Percentiles rank a stretch among this genome's conserved stretches.
phyloP scores from a whole-genome alignment of 2,797 vertebrate genomes.

The Pangasius krempfi region DNA sequence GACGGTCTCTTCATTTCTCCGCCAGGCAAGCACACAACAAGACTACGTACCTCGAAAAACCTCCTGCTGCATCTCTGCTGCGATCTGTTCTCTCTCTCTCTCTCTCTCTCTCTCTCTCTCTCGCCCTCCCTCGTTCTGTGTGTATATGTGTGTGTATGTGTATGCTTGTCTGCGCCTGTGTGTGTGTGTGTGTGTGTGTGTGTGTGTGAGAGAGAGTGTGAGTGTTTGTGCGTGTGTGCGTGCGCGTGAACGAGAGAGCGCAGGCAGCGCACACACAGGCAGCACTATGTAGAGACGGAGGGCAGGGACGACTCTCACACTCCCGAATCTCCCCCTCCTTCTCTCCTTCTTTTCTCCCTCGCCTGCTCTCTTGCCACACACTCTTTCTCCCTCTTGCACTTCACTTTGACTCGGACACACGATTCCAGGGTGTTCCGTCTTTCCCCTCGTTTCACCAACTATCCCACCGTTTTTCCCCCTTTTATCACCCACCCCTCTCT shows the following conservation, averaged over 20 bases:
- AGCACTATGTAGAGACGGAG: conserved; percentile 83
- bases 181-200: conserved; percentile 69
- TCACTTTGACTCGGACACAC: conserved; percentile 77
- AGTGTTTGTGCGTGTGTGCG: conserved; percentile 67
- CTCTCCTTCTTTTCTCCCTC: conserved; percentile 60
- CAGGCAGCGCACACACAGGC: conserved; percentile 70
- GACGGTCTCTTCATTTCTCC: conserved; percentile 73
- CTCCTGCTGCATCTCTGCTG: conserved; percentile 86
- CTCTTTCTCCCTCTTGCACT: conserved; percentile 59
- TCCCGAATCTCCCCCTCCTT: conserved; percentile 70
- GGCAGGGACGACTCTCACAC: conserved; percentile 81
- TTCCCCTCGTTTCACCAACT: conserved; percentile 63
- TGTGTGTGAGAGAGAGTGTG: conserved; percentile 54
- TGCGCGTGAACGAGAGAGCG: conserved; percentile 61
- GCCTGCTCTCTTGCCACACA: conserved; percentile 38
- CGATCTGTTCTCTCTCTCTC: conserved; percentile 80
- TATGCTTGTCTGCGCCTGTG: conserved; percentile 67
- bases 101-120: conserved; percentile 75
- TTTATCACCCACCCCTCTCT: conserved; percentile 10
- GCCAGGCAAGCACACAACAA: conserved; percentile 81
- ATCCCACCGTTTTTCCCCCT: conserved; percentile 43
- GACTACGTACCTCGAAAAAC: conserved; percentile 84
- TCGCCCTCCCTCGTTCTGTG: conserved; percentile 71
- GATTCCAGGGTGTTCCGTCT: conserved; percentile 76
- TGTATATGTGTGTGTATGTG: conserved; percentile 71